Percentiles rank a stretch among this genome's conserved stretches.
phyloP scores from a whole-genome alignment of 2,888 invertebrate species.

The Papilio elwesi region DNA sequence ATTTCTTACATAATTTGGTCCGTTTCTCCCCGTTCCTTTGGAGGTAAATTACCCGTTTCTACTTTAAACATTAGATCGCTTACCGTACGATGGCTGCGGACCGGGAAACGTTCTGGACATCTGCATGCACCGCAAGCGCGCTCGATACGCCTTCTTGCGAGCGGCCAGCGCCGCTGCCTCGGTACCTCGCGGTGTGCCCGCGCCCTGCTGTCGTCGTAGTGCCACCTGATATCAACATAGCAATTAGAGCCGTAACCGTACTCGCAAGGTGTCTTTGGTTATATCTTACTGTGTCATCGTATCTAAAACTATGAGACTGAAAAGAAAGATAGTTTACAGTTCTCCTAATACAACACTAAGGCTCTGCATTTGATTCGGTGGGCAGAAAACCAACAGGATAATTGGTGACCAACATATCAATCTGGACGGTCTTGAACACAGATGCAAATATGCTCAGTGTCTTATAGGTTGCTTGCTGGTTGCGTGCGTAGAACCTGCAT shows the following conservation, averaged over 20 bases:
- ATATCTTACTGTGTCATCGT: too few species aligned
- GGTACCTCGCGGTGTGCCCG: conserved; percentile 65
- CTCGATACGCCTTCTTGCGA: conserved; percentile 76
- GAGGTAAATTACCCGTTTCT: not conserved
- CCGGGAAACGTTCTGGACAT: conserved; percentile 64
- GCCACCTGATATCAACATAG: conserved; percentile 69
- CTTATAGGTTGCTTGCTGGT: too few species aligned
- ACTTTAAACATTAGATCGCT: conserved; percentile 38
- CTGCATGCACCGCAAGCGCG: conserved; percentile 74
- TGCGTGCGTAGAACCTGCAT: too few species aligned
- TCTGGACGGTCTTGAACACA: too few species aligned
- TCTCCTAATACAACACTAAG: too few species aligned
- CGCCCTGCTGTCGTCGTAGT: conserved; percentile 84
- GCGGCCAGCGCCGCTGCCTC: conserved; percentile 77
- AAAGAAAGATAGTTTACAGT: too few species aligned
- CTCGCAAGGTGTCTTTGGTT: too few species aligned
- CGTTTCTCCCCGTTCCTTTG: not conserved
- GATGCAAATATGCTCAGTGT: too few species aligned
- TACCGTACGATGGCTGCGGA: conserved; percentile 61
- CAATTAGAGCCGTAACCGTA: not conserved
- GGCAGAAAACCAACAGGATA: too few species aligned
- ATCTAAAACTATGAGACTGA: too few species aligned
- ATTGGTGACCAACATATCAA: too few species aligned
- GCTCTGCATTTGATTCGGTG: too few species aligned
- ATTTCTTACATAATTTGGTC: not conserved